A percentile compares a stretch with the other conserved stretches of the same genome.
These are phyloP conservation scores for Pomacea canaliculata DNA, from an alignment of 2,888 invertebrate genomes.

Conservation along the genomic window DNA sequence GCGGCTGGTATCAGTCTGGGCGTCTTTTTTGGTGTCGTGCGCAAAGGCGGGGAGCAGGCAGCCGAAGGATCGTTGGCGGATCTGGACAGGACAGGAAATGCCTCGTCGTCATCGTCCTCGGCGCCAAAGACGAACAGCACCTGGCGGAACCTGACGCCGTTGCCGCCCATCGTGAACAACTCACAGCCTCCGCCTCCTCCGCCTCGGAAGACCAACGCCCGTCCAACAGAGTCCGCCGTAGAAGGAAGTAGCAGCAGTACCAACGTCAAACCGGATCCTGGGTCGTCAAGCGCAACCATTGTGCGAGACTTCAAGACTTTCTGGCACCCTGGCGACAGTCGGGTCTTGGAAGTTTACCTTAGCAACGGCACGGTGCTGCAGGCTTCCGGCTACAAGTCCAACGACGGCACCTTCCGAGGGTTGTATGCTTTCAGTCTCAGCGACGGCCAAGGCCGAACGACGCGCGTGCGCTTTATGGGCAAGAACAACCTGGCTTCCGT, in stretches of 20 bases:
- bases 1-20: constrained; percentile 32
- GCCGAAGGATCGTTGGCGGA: neutral
- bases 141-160: constrained; percentile 1
- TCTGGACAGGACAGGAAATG: neutral
- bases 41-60: constrained; percentile 1
- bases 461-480: constrained; percentile 32
- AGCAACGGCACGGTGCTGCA: constrained; percentile 33
- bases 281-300: neutral
- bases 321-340: constrained; percentile 37
- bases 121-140: constrained; percentile 13
- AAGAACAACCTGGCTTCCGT: constrained; percentile 37
- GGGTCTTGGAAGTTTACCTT: constrained; percentile 33
- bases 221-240: neutral
- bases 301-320: constrained; percentile 36
- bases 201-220: constrained; percentile 9
- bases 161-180: neutral
- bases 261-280: neutral
- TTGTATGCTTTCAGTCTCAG: constrained; percentile 35
- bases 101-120: neutral
- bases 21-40: constrained; percentile 35
- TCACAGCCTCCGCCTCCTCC: neutral
- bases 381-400: constrained; percentile 35
- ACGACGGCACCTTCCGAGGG: constrained; percentile 34
- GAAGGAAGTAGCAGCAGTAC: neutral
- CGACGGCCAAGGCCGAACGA: constrained; percentile 21